Evolutionary conservation across 2,888 invertebrate genomes (phyloP).

Genomic region (Bimastos eiseni): DNA sequence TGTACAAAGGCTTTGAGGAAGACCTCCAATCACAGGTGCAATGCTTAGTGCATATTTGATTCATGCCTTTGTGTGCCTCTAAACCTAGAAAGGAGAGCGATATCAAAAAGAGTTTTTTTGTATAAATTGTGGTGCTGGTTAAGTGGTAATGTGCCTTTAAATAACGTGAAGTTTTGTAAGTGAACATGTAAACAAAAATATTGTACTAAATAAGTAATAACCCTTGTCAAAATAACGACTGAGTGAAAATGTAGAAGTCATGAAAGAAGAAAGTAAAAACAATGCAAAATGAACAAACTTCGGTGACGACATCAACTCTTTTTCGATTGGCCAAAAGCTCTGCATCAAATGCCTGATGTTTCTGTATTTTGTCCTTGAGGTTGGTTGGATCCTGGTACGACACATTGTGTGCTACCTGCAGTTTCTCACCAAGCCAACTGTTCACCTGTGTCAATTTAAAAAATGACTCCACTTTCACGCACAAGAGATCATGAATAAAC

Average conservation of each 20-base stretch:
- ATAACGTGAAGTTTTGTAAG: too few species aligned
- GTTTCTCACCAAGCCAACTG: conserved; percentile 89
- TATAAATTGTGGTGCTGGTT: neutral
- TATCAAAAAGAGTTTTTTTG: neutral
- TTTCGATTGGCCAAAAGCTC: conserved; percentile 88
- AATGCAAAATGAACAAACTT: conserved; percentile 30
- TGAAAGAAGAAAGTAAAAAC: neutral
- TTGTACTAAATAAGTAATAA: neutral
- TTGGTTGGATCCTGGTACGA: conserved; percentile 91
- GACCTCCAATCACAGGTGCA: neutral
- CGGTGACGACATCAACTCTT: conserved; percentile 75
- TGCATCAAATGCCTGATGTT: conserved; percentile 92
- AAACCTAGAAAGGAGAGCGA: neutral
- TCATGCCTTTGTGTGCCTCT: neutral
- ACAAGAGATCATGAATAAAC: neutral
- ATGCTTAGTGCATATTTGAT: neutral
- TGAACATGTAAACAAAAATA: neutral
- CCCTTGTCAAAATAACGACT: neutral
- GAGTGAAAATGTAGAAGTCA: neutral
- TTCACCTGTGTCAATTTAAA: conserved; percentile 49
- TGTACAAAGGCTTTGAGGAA: neutral
- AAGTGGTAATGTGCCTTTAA: too few species aligned
- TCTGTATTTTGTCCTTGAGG: conserved; percentile 90
- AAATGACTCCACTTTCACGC: neutral
- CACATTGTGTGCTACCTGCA: conserved; percentile 88